Evolutionary conservation across 2,113 vertebrate species (phyloP).

Genomic region (Grallaria varia): DNA sequence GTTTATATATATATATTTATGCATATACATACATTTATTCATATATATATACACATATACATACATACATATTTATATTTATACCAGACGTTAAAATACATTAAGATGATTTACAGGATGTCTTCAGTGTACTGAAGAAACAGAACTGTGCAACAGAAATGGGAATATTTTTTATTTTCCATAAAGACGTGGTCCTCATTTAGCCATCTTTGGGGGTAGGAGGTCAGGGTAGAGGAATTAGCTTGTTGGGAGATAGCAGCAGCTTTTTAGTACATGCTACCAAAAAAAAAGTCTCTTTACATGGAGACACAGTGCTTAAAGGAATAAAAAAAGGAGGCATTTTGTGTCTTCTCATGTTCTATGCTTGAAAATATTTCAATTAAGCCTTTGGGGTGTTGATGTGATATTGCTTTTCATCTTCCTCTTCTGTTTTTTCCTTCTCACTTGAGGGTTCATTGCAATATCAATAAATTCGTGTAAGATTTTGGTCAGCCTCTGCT

Average conservation of each 20-base stretch:
- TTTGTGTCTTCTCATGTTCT: neutral
- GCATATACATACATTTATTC: neutral
- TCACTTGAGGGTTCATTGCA: neutral
- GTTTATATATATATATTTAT: neutral
- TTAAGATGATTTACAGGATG: neutral
- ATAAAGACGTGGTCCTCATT: neutral
- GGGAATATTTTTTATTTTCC: neutral
- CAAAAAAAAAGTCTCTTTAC: neutral
- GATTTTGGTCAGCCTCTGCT: neutral
- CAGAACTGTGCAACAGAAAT: neutral
- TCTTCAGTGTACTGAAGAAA: neutral
- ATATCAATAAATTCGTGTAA: neutral
- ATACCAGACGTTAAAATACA: neutral
- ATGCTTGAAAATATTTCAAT: neutral
- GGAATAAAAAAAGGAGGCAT: neutral
- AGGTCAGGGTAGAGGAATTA: neutral
- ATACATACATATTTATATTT: neutral
- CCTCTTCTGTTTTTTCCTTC: neutral
- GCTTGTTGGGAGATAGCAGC: neutral
- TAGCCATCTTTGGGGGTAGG: neutral
- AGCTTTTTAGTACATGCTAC: neutral
- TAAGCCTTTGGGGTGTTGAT: neutral
- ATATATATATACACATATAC: accelerated
- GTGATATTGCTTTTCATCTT: neutral
- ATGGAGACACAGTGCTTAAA: neutral